A percentile compares a stretch with the other conserved stretches of the same genome.
Conservation (phyloP, 2,888 invertebrate species). For the Lithosia quadra region DNA sequence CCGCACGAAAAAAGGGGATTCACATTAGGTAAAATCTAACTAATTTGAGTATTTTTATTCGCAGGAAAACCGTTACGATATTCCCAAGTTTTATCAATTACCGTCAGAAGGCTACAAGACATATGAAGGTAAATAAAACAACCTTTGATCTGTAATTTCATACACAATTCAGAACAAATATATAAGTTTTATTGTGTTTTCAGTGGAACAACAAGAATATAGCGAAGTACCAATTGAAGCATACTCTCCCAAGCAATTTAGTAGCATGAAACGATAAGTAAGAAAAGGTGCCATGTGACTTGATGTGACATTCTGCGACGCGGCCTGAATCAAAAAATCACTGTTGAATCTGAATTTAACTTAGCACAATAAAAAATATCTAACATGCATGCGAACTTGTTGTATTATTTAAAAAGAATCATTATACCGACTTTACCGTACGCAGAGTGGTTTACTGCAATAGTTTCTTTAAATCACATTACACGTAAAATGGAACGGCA, state of each 20-base stretch:
- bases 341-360: slow-evolving; percentile 34
- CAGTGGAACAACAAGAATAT: slow-evolving; percentile 35
- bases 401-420: slow-evolving; percentile 19
- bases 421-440: no score
- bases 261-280: slow-evolving; percentile 63
- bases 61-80: slow-evolving; percentile 78
- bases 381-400: slow-evolving; percentile 34
- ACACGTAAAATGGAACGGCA: slow-evolving; percentile 34
- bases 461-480: not conserved
- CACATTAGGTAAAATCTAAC: no score
- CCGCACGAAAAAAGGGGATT: no score
- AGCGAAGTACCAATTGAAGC: slow-evolving; percentile 57
- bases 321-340: not conserved
- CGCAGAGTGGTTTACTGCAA: not conserved
- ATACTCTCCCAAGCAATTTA: slow-evolving; percentile 61
- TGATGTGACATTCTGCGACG: not conserved
- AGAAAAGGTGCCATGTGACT: slow-evolving; percentile 4
- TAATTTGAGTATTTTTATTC: slow-evolving; percentile 39
- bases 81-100: slow-evolving; percentile 76
- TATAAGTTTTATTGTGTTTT: not conserved
- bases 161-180: slow-evolving; percentile 6
- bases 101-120: slow-evolving; percentile 61
- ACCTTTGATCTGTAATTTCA: not conserved
- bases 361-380: slow-evolving; percentile 31
- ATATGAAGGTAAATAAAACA: slow-evolving; percentile 63